A percentile compares a stretch with the other conserved stretches of the same genome.
Evolutionary conservation across 2,888 invertebrate genomes (phyloP).

Genomic region (Alentia gelatinosa): DNA sequence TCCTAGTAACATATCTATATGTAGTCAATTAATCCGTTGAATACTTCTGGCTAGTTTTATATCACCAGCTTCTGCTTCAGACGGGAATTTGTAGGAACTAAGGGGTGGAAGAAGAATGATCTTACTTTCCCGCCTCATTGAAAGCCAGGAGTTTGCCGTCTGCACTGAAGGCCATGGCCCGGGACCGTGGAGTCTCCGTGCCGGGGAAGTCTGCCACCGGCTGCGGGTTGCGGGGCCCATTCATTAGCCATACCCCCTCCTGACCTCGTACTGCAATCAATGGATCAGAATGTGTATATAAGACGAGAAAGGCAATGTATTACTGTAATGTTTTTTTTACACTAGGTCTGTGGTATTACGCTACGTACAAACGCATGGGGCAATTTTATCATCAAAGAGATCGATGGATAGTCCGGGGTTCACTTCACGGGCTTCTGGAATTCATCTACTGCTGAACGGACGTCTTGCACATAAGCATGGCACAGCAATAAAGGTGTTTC

Average conservation of each 20-base stretch:
- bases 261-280: slow-evolving; percentile 51
- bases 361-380: background rate
- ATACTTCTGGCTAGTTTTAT: too few relatives aligned
- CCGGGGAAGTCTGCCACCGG: slow-evolving; percentile 19
- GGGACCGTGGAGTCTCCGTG: background rate
- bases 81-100: too few relatives aligned
- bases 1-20: too few relatives aligned
- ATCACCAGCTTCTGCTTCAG: too few relatives aligned
- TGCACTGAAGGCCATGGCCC: slow-evolving; percentile 57
- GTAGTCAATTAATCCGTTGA: too few relatives aligned
- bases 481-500: too few relatives aligned
- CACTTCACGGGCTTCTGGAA: background rate
- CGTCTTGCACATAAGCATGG: too few relatives aligned
- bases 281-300: background rate
- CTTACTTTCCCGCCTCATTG: slow-evolving; percentile 59
- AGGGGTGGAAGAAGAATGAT: too few relatives aligned
- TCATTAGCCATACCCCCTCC: slow-evolving; percentile 54
- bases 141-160: slow-evolving; percentile 61
- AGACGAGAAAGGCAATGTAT: background rate
- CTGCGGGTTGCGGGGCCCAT: slow-evolving; percentile 32
- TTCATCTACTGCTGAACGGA: too few relatives aligned
- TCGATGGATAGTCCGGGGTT: background rate
- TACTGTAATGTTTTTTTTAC: background rate
- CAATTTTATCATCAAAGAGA: background rate
- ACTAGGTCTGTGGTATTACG: background rate